Base-by-base conservation (phyloP, 2,888 invertebrate genomes). In the Amblyjoppa proteus region DNA sequence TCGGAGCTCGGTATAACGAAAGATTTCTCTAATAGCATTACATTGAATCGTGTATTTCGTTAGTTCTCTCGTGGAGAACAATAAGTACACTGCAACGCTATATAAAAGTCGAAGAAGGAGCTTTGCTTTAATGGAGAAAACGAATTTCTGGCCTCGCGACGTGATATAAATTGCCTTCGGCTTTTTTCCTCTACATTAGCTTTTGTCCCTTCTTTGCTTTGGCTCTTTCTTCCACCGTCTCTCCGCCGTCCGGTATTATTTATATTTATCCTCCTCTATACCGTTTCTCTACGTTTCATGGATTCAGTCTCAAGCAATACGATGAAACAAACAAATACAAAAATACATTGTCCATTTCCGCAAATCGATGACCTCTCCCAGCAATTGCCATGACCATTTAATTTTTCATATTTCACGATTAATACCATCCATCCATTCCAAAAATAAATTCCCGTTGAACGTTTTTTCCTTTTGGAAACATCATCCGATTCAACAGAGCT, bases 151-250 rank as follows among this genome's bases (percentile, higher is more conserved):
- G 82, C 69, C 79, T 75, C 71, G 38, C 79, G 70, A 83, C 78
- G 78, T 69, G 70, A 85, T 79, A 79, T 85, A 85, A 82, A 85
- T 82, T 79, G 82, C 85, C 79, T 82, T 78, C 69, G 69, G 76
- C 83, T 68, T 76, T 86, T 79, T 81, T 85, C 68, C 68, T 85
- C 70, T 78, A 79, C 85, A 85, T 85, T 82, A 82, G 76, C 86
- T 73, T 49, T 73, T 41, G 34, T 51, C 31, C 70, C 53, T 31
- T 25, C 83, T 61, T 25, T 13, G 2, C 16, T 16, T 41, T 13
- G n/a, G 49, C n/a, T 74, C 38, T 74, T 75, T 38, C 38, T 28
- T 61, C 66, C 20, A 7, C 49, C 58, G 25, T 45, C 71, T 28
- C 81, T 66, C 56, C 49, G 45, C 13, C 13, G 58, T 61, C 49